Conservation (phyloP, 2,888 invertebrate genomes). For the Criorhina ranunculi region DNA sequence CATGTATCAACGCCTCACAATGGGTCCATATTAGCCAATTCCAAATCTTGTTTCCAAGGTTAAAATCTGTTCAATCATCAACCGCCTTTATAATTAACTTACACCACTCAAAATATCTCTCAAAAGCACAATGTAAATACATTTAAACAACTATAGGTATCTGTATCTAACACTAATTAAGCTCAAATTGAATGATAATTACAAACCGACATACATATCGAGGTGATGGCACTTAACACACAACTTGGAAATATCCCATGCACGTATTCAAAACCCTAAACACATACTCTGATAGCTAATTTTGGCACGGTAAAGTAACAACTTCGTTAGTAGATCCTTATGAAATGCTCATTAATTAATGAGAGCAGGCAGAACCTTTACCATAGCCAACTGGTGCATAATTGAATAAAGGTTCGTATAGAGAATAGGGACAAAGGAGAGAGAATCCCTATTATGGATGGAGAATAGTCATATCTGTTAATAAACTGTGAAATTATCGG, state of each 20-base stretch:
- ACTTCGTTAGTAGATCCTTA: constrained; percentile 25
- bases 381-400: constrained; percentile 11
- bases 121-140: background rate
- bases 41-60: too few species aligned
- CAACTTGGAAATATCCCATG: background rate
- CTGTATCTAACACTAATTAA: constrained; percentile 13
- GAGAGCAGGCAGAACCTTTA: constrained; percentile 1
- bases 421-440: background rate
- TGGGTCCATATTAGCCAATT: too few species aligned
- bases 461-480: background rate
- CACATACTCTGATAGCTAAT: constrained; percentile 3
- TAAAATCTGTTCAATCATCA: too few species aligned
- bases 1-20: too few species aligned
- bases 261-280: background rate
- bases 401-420: constrained; percentile 23
- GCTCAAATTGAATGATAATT: constrained; percentile 35
- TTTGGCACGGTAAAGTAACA: background rate
- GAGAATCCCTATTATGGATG: background rate
- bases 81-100: too few species aligned
- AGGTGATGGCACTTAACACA: background rate
- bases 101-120: background rate
- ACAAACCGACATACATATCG: constrained; percentile 3
- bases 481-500: background rate
- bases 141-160: background rate
- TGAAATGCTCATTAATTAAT: constrained; percentile 42